Evolutionary conservation across 2,888 invertebrate genomes (phyloP), one percentile per base, ranked within the genome.

Genomic region (Megaustenia siamemsis): DNA sequence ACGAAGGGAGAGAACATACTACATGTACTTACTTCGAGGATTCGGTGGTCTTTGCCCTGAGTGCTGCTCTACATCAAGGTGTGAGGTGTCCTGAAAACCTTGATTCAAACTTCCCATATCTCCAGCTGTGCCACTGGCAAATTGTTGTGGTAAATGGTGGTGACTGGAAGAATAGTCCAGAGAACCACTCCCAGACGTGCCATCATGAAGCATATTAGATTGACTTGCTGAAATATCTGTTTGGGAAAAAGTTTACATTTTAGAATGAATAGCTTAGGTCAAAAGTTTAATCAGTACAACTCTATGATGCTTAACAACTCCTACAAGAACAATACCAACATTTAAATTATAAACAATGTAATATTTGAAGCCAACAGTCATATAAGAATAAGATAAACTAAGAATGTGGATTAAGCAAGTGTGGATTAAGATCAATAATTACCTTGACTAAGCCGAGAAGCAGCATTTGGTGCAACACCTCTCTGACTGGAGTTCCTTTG

Each of bases 401-500:
- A 12, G 49, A 49, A 49, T 10, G 49, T 49, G 10, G 18, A n/a
- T n/a, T n/a, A n/a, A 18, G 53, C 21, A 21, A 10, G 3, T n/a
- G 8, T 60, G n/a, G n/a, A 18, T 8, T 24, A n/a, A n/a, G 12
- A 71, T 60, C 35, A 75, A 76, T 40, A 49, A 56, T 53, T 85
- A 85, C 85, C 85, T 85, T 85, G 85, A 81, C 73, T 79, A 24
- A 80, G 76, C 60, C 81, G 81, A 68, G 85, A 71, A 53, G 85
- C 85, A 66, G 68, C 76, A 83, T 49, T 77, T 53, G 56, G 77
- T 69, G 82, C 66, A 82, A 82, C 49, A 28, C 82, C 82, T 60
- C 84, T 80, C 35, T 84, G 84, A 63, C 49, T 49, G 15, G 84
- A 79, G 68, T 76, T 81, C 75, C 84, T 86, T 56, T 87, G 85